Conservation (phyloP, 2,888 invertebrate species). For the Amphipoea oculea region DNA sequence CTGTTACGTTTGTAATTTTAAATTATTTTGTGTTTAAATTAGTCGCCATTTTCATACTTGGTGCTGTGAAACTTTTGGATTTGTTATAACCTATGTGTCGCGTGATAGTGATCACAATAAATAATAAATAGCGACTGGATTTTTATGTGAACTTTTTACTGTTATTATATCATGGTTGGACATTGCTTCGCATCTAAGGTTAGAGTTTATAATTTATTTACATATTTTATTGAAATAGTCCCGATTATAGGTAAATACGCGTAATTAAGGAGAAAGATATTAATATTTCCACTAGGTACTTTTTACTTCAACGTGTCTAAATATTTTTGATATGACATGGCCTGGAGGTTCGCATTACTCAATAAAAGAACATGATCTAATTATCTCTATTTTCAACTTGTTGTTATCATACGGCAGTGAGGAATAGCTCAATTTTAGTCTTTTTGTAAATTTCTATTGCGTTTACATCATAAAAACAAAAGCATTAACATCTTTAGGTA, state of each 20-base stretch:
- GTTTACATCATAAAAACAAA: neutral
- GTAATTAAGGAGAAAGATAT: neutral
- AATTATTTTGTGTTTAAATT: slow-evolving; percentile 64
- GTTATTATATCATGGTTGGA: slow-evolving; percentile 73
- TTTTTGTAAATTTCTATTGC: neutral
- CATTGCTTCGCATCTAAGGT: slow-evolving; percentile 74
- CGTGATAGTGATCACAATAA: slow-evolving; percentile 59
- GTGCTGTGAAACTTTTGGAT: slow-evolving; percentile 73
- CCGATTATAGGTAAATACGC: slow-evolving; percentile 25
- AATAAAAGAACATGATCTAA: neutral
- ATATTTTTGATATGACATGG: neutral
- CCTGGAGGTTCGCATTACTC: neutral
- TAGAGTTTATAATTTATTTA: slow-evolving; percentile 57
- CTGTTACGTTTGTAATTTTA: slow-evolving; percentile 58
- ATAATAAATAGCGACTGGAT: slow-evolving; percentile 44
- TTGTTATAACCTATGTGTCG: slow-evolving; percentile 55
- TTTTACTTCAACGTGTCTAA: slow-evolving; percentile 2
- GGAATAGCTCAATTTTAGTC: no score
- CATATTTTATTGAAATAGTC: slow-evolving; percentile 4
- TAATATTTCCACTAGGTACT: neutral
- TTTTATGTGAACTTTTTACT: slow-evolving; percentile 60
- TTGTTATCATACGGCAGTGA: neutral
- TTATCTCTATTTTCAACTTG: slow-evolving; percentile 9
- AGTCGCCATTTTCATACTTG: slow-evolving; percentile 79
- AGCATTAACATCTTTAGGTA: neutral